Evolutionary conservation across 2,113 vertebrate genomes (phyloP).

Genomic region (Chaetura pelagica): DNA sequence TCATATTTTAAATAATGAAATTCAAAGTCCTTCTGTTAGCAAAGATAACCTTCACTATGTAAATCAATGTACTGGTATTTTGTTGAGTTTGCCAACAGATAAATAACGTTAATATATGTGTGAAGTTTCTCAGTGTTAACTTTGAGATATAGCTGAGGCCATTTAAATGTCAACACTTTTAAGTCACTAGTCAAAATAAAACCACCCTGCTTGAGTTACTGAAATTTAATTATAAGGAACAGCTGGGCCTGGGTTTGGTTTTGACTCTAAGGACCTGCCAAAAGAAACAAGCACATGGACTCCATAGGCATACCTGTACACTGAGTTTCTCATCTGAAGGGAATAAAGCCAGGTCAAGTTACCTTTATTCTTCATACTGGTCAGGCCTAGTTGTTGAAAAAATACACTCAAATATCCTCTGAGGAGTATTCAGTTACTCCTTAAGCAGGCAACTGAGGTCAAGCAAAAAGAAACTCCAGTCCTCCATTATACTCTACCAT

Average conservation of each 20-base stretch:
- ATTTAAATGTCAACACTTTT: constrained; percentile 61
- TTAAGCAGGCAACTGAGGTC: not conserved
- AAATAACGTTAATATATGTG: constrained; percentile 50
- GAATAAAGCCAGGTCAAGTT: not conserved
- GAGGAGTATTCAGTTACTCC: not conserved
- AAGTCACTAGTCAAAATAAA: constrained; percentile 71
- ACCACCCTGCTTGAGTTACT: constrained; percentile 33
- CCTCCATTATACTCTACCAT: not conserved
- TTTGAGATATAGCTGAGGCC: constrained; percentile 57
- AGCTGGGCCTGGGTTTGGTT: constrained; percentile 56
- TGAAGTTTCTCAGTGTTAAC: constrained; percentile 58
- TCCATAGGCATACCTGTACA: not conserved
- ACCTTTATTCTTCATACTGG: not conserved
- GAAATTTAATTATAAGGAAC: constrained; percentile 64
- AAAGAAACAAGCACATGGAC: not conserved
- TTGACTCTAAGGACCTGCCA: constrained; percentile 8
- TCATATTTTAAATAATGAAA: constrained; percentile 44
- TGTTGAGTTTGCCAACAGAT: constrained; percentile 59
- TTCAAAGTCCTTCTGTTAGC: constrained; percentile 35
- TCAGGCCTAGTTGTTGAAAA: not conserved
- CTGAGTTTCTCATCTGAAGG: not conserved
- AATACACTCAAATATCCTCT: not conserved
- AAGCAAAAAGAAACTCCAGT: not conserved
- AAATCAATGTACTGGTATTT: constrained; percentile 50
- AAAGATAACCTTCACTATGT: constrained; percentile 65